Percentiles rank a stretch among this genome's conserved stretches.
phyloP scores from a whole-genome alignment of 2,888 invertebrate species.

The Polydrusus cervinus region DNA sequence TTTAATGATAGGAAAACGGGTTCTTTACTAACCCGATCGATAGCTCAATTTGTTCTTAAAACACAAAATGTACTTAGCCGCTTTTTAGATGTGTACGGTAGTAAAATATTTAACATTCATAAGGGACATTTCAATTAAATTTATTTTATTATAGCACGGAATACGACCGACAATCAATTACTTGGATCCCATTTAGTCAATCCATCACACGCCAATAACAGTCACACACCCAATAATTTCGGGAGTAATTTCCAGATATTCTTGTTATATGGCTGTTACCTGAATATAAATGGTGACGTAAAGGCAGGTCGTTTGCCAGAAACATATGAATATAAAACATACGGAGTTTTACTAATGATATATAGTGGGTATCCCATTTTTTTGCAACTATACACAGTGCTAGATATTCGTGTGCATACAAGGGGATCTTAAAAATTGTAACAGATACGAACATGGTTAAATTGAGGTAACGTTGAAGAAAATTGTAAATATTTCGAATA shows the following conservation, averaged over 20 bases:
- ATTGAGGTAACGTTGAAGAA: too few relatives aligned
- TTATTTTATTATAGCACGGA: not conserved
- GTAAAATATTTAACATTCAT: not conserved
- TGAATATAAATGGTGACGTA: conserved; percentile 3
- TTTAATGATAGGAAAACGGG: too few relatives aligned
- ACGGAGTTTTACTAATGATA: too few relatives aligned
- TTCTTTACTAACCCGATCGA: too few relatives aligned
- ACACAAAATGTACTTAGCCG: not conserved
- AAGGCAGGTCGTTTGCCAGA: not conserved
- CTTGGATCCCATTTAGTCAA: conserved; percentile 1
- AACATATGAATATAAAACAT: not conserved
- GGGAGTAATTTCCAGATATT: conserved; percentile 1
- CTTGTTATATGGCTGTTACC: conserved; percentile 12
- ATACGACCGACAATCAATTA: not conserved
- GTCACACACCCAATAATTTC: conserved; percentile 8
- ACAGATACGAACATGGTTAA: too few relatives aligned
- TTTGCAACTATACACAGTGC: too few relatives aligned
- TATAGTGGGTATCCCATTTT: too few relatives aligned
- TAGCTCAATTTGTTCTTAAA: too few relatives aligned
- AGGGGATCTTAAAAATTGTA: too few relatives aligned
- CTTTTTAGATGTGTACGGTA: not conserved
- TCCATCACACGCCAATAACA: conserved; percentile 16
- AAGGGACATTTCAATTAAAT: not conserved
- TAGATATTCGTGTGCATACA: too few relatives aligned
- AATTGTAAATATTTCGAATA: too few relatives aligned